Evolutionary conservation across 2,888 invertebrate genomes (phyloP).

Genomic region (Bhutanitis thaidina): DNA sequence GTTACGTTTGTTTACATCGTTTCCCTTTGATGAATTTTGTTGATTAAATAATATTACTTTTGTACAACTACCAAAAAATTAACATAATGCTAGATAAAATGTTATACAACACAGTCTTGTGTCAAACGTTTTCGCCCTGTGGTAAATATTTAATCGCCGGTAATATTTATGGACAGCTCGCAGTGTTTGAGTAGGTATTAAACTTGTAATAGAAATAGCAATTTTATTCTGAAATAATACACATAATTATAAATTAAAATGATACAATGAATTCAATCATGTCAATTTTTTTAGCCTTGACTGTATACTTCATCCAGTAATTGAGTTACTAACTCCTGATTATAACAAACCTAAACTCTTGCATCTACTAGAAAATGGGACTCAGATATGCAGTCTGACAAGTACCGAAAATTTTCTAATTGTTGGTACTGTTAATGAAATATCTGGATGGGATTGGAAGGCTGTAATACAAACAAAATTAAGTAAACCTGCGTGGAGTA

Average conservation of each 20-base stretch:
- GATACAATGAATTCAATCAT: too few species aligned
- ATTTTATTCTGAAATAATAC: neutral
- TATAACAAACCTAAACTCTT: constrained; percentile 81
- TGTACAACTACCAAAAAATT: constrained; percentile 5
- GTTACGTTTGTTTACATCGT: too few species aligned
- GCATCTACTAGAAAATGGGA: constrained; percentile 79
- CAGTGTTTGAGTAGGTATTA: constrained; percentile 87
- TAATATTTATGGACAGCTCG: constrained; percentile 91
- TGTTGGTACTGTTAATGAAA: constrained; percentile 87
- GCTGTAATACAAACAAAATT: constrained; percentile 81
- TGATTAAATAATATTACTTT: too few species aligned
- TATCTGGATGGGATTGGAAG: constrained; percentile 89
- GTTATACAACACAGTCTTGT: constrained; percentile 89
- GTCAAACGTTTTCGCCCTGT: constrained; percentile 91
- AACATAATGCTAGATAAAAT: constrained; percentile 74
- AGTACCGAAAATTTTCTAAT: constrained; percentile 84
- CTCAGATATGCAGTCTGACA: constrained; percentile 84
- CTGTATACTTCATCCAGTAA: constrained; percentile 79
- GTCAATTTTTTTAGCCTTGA: constrained; percentile 74
- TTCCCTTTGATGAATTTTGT: too few species aligned
- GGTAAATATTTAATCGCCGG: constrained; percentile 90
- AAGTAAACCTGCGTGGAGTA: constrained; percentile 83
- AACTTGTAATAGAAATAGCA: neutral
- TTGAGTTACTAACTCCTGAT: constrained; percentile 76
- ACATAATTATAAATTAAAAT: too few species aligned